Evolutionary conservation across 2,113 vertebrate species (phyloP), one percentile per base, ranked within the genome.

Genomic region (Circaetus gallicus): DNA sequence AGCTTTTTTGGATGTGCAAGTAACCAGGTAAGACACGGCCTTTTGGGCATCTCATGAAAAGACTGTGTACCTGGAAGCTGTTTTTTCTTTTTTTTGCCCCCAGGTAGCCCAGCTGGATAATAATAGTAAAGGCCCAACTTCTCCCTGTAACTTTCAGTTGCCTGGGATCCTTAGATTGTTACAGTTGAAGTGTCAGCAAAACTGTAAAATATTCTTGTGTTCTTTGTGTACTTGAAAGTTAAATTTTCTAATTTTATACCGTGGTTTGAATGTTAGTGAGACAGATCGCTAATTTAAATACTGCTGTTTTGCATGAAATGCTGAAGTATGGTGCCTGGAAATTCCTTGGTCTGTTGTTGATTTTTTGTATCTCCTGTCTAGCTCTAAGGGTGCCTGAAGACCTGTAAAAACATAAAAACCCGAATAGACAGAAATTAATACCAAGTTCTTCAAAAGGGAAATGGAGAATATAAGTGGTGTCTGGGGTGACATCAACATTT

Each of bases 401-500:
- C 89, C 89, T 88, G 80, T 95, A 93, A 94, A 97, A 92, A 69
- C 47, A 81, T 92, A 84, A 56, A 92, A 74, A 22, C 74, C 58
- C 2, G 2, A 95, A 95, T 43, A 95, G 92, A 80, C 93, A 96
- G 90, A 96, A 97, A 95, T 95, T 84, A 96, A 97, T 95, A 93
- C 89, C 83, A 71, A 94, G 90, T 94, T 95, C 93, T 95, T 94
- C 97, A 92, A 83, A 96, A 96, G 88, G 96, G 91, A 97, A 95
- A 89, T 95, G 93, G 93, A 93, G 95, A 94, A 59, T 89, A 6
- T 95, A 96, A 97, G 92, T 93, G 93, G 96, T 96, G 94, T 97
- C 97, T 97, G 91, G 97, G 94, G 97, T 97, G 96, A 97, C 94
- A 98, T 98, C 96, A 97, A 47, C 78, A 52, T 97, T 96, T 91